Base-by-base conservation (phyloP, 2,888 invertebrate genomes). In the Spisula solida region DNA sequence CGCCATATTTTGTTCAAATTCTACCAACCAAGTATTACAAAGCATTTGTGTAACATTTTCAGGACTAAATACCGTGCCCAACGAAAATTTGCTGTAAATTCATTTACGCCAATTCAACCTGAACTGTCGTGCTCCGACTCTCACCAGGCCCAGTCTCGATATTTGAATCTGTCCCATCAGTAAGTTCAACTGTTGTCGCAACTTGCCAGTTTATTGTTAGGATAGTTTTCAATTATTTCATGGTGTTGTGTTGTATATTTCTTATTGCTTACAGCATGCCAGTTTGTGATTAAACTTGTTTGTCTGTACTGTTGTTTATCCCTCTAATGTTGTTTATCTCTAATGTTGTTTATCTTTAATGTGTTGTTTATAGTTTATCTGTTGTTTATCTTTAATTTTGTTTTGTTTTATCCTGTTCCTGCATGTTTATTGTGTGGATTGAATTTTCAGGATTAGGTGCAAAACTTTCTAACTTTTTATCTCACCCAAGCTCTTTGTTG, bases 31-130 rank as follows among this genome's bases (percentile, higher is more conserved):
- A 66, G 10, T 25, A 25, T 66, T 66, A 66, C 60, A 66, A 66
- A 66, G 25, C 25, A 66, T 81, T 34, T 31, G 47, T 56, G 47
- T 83, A 75, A 78, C 80, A 87, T 34, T 91, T 93, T 90, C 90
- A 90, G 90, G 92, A 91, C 92, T 89, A 94, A 94, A 86, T 92
- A 92, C 91, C 94, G 94, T 87, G 94, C 94, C n/a, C 94, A 92
- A 89, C 88, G 92, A 86, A 92, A 92, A 90, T 92, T 90, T 91
- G 92, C 92, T 25, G 90, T 88, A 83, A 92, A 92, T 86, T 89
- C 90, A 31, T 90, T 92, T 66, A 60, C 90, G 70, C 85, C 82
- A 20, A 84, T 88, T 25, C 90, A 86, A 70, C 88, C 89, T 66
- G 86, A 89, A 79, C 79, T 82, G 18, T 88, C 86, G 56, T 80